These are phyloP conservation scores for Oplegnathus fasciatus DNA, from an alignment of 2,113 vertebrate genomes.

Conservation along the genomic window DNA sequence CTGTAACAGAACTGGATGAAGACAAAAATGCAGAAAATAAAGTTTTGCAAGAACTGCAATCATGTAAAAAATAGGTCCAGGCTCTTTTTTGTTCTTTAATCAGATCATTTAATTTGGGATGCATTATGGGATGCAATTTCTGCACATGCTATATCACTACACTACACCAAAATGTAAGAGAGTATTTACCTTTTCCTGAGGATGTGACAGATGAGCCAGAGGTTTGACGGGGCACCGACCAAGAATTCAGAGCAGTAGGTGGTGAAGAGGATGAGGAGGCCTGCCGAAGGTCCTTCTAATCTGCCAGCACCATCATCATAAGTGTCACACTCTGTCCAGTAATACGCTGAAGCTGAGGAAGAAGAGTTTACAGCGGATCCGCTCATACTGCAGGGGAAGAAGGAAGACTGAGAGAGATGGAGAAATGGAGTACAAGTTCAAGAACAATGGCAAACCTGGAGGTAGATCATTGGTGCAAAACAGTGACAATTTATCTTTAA, in stretches of 20 bases:
- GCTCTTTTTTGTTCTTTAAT: background rate
- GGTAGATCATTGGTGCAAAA: background rate
- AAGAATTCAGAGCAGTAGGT: background rate
- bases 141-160: background rate
- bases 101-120: background rate
- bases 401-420: background rate
- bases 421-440: background rate
- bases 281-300: background rate
- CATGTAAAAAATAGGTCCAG: background rate
- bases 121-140: background rate
- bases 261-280: constrained; percentile 14
- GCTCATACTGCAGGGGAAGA: constrained; percentile 6
- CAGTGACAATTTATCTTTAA: background rate
- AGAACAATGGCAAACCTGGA: background rate
- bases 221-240: background rate
- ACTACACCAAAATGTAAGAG: background rate
- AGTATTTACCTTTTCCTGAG: constrained; percentile 20
- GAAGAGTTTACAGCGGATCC: background rate
- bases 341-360: background rate
- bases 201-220: constrained; percentile 35
- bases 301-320: background rate
- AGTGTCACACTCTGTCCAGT: constrained; percentile 11
- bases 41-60: background rate
- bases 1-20: background rate
- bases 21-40: background rate